Evolutionary conservation across 1,140 invertebrate genomes (phyloP), one percentile per base, ranked within the genome.

Genomic region (Brevipalpus yothersi): DNA sequence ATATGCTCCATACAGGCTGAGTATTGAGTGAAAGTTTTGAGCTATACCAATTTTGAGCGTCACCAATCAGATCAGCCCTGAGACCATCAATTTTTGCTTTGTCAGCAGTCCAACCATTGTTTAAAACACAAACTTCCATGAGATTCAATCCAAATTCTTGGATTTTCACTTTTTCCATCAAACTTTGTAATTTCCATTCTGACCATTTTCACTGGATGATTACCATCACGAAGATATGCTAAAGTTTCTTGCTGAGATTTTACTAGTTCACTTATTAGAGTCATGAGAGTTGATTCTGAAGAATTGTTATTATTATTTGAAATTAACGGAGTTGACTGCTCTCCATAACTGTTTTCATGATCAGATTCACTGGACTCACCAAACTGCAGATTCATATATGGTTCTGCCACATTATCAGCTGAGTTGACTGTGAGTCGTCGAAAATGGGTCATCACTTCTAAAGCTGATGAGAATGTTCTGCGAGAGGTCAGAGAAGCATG

Each of bases 181-280:
- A 58, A 58, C 12, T 58, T 58, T 4, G 56, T 42, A 42, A 58
- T 58, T 43, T 58, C 42, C 56, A 58, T 58, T 7, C 42, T 15
- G 39, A 39, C 12, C 8, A 55, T 41, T 55, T 31, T 10, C 1
- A 15, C 31, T 1, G 53, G 53, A 39, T 21, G 53, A 55, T 39
- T 7, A 40, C 10, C 4, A 39, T 55, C 53, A 8, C 39, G 53
- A 0, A 55, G 39, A 11, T 10, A 40, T 1, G 8, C 10, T 10
- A 55, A 15, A 9, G 40, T 55, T 51, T 51, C 53, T 55, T 41
- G 40, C n/a, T 55, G 53, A 12, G 40, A 13, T 39, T 55, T 55
- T 9, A 40, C n/a, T 15, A 40, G 15, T 17, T 55, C 40, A n/a
- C 19, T 39, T 1, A 40, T 21, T 3, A 31, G 21, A 10, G 15